These are phyloP conservation scores for Acinonyx jubatus DNA, from an alignment of 2,113 vertebrate species.

Conservation along the genomic window DNA sequence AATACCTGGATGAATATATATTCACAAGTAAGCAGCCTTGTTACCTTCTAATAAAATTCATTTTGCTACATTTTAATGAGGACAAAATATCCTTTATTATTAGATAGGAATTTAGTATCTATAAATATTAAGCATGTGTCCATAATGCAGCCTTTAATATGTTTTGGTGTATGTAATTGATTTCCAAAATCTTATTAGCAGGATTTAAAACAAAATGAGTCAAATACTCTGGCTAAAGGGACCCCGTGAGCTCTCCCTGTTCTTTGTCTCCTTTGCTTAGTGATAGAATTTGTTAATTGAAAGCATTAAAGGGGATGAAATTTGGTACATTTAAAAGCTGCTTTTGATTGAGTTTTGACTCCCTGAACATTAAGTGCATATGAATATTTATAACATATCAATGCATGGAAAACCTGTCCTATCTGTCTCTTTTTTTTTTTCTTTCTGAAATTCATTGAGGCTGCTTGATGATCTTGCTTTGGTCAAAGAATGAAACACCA, in stretches of 20 bases:
- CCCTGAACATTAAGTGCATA: conserved; percentile 25
- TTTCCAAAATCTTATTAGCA: conserved; percentile 47
- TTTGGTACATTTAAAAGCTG: neutral
- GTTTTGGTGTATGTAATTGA: neutral
- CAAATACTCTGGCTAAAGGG: conserved; percentile 36
- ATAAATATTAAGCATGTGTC: conserved; percentile 63
- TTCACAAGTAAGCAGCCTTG: conserved; percentile 60
- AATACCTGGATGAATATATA: conserved; percentile 57
- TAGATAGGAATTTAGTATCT: conserved; percentile 61
- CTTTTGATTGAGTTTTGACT: conserved; percentile 19
- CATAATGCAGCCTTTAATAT: conserved; percentile 54
- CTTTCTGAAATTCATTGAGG: conserved; percentile 14
- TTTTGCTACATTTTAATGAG: conserved; percentile 73
- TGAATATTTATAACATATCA: conserved; percentile 33
- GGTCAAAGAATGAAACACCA: neutral
- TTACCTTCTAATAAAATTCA: conserved; percentile 65
- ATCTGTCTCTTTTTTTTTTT: neutral
- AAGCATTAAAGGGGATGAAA: neutral
- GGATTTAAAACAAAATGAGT: conserved; percentile 38
- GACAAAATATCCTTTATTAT: conserved; percentile 67
- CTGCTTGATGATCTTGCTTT: neutral
- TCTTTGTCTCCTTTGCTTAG: neutral
- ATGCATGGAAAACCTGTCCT: neutral
- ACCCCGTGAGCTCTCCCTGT: neutral
- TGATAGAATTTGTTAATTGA: neutral